Evolutionary conservation across 1,140 invertebrate genomes (phyloP), one percentile per base, ranked within the genome.

Genomic region (Orussus abietinus): DNA sequence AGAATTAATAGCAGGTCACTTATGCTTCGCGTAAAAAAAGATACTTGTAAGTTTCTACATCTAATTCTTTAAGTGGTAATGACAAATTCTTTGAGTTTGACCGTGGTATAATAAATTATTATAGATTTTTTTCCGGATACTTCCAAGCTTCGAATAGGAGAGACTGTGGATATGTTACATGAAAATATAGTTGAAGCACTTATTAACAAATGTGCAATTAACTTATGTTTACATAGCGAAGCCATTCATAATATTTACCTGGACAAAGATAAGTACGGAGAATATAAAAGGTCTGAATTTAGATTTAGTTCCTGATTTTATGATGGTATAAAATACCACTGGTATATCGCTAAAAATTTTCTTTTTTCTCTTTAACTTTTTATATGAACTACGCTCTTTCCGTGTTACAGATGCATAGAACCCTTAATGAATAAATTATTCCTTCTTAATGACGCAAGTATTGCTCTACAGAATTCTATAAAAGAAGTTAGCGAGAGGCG

Each of bases 41-140:
- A 50, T 34, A 42, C 5, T 1, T 29, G 61, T 64, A 57, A 45
- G 44, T 34, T 55, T 40, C n/a, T n/a, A n/a, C n/a, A n/a, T n/a
- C n/a, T n/a, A n/a, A n/a, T n/a, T n/a, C n/a, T n/a, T n/a, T n/a
- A n/a, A n/a, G n/a, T n/a, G n/a, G n/a, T n/a, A n/a, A n/a, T n/a
- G n/a, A n/a, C n/a, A n/a, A n/a, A n/a, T n/a, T n/a, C n/a, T n/a
- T n/a, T n/a, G n/a, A n/a, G n/a, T n/a, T n/a, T n/a, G n/a, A n/a
- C n/a, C n/a, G n/a, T n/a, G n/a, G n/a, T n/a, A n/a, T n/a, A n/a
- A n/a, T n/a, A n/a, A n/a, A n/a, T n/a, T n/a, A n/a, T n/a, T n/a
- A n/a, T n/a, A n/a, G n/a, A n/a, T n/a, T n/a, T n/a, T n/a, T n/a
- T n/a, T n/a, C n/a, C n/a, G n/a, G n/a, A n/a, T n/a, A n/a, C n/a